Evolutionary conservation across 92 coral and sea anemone genomes (phyloP).

Genomic region (Porites evermanni): DNA sequence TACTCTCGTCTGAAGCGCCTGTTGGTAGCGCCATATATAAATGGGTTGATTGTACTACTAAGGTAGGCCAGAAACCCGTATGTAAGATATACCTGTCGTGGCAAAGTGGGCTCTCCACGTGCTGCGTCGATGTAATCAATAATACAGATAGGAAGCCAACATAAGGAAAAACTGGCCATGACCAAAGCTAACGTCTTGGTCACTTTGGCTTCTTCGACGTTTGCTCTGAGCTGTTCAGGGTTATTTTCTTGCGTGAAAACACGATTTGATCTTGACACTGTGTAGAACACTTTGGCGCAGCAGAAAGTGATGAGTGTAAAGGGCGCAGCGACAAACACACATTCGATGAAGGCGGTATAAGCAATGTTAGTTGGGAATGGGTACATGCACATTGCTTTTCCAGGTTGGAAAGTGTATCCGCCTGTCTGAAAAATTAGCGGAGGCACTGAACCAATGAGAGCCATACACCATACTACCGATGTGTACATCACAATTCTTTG

Average conservation of each 20-base stretch:
- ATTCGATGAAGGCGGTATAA: too few species aligned
- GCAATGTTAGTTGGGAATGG: too few species aligned
- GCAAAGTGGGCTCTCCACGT: conserved; percentile 57
- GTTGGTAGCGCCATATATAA: conserved; percentile 68
- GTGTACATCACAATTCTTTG: too few species aligned
- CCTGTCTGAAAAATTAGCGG: too few species aligned
- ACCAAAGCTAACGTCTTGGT: conserved; percentile 71
- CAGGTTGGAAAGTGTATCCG: too few species aligned
- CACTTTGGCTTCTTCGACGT: conserved; percentile 81
- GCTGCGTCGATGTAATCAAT: conserved; percentile 68
- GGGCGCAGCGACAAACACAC: conserved; percentile 32
- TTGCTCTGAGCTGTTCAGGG: conserved; percentile 62
- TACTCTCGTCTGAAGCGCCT: conserved; percentile 62
- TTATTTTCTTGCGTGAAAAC: conserved; percentile 46
- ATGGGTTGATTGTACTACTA: conserved; percentile 69
- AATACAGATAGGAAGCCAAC: conserved; percentile 78
- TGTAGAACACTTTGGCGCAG: conserved; percentile 54
- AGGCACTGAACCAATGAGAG: too few species aligned
- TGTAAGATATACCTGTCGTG: conserved; percentile 60
- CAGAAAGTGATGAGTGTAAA: conserved; percentile 54
- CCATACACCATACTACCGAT: too few species aligned
- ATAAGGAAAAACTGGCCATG: conserved; percentile 66
- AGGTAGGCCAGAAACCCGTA: conserved; percentile 62
- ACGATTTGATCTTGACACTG: conserved; percentile 53
- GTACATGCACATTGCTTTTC: too few species aligned